Base-by-base conservation (phyloP, 2,113 vertebrate species). In the Cygnus buccinator region DNA sequence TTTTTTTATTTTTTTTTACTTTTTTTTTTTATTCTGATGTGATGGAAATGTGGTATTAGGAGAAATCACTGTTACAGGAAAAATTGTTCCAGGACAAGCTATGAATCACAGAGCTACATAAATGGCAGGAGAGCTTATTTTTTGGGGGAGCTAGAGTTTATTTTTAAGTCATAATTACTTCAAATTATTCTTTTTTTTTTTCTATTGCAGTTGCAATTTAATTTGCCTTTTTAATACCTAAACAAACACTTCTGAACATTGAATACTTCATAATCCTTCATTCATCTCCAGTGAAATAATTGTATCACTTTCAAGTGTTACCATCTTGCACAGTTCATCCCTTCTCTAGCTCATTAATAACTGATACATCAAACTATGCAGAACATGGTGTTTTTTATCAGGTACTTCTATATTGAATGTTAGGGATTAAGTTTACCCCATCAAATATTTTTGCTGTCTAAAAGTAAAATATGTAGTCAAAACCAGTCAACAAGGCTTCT, bases 221-320 rank as follows among this genome's bases (percentile, higher is more conserved):
- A 94, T 94, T 94, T 94, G 65, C 35, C 35, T 91, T 82, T 87
- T 19, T 66, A 76, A 76, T 73, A 93, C 48, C 63, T 79, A 84
- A 94, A 52, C 41, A 87, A 94, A 84, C n/a, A 79, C 19, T 87
- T 66, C 41, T 79, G 52, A 95, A 79, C 11, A 57, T 0, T 65
- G n/a, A 89, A 84, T 91, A 89, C 58, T 70, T 95, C 77, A 76
- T 81, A 89, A 84, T 91, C 90, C 54, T 66, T 95, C 77, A 79
- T 81, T 92, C 52, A 21, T 90, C 63, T 89, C 44, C 44, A 84
- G 70, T 79, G 70, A 91, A 95, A 87, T 75, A 93, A 78, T 48
- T 79, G 48, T 59, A 84, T 81, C 65, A 66, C 25, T 28, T 78
- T 94, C 57, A 78, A 94, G 33, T 77, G 29, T 80, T 89, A 55